Evolutionary conservation across 1,140 invertebrate species (phyloP).

Genomic region (Ips typographus): DNA sequence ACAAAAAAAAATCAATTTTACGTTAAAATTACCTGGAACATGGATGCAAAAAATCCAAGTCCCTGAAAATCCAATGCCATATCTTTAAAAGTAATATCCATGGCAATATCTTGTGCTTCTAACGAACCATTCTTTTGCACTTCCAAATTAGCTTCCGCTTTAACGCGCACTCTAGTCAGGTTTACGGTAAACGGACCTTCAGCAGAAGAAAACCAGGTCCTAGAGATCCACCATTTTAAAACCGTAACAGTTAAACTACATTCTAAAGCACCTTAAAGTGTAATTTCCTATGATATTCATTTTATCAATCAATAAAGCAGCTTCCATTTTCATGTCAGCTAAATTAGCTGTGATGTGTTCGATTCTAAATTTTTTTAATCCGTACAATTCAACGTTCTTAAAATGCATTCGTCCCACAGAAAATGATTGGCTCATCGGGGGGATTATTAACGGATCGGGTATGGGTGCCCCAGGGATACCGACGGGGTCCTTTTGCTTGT

Average conservation of each 20-base stretch:
- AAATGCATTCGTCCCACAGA: constrained; percentile 71
- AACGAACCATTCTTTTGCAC: constrained; percentile 73
- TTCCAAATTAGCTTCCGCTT: constrained; percentile 65
- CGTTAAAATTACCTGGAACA: constrained; percentile 62
- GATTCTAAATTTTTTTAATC: constrained; percentile 77
- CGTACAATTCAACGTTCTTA: constrained; percentile 69
- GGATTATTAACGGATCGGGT: constrained; percentile 77
- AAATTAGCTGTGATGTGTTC: constrained; percentile 65
- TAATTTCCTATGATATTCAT: constrained; percentile 75
- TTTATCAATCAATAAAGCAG: constrained; percentile 66
- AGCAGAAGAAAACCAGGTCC: constrained; percentile 67
- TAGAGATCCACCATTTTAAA: not conserved
- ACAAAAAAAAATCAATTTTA: not conserved
- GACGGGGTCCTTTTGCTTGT: constrained; percentile 75
- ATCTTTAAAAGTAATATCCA: constrained; percentile 76
- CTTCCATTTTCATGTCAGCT: constrained; percentile 68
- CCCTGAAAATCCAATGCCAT: constrained; percentile 81
- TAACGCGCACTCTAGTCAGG: constrained; percentile 67
- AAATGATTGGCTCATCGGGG: constrained; percentile 71
- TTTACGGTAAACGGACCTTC: constrained; percentile 76
- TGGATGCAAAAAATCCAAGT: constrained; percentile 69
- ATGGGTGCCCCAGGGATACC: constrained; percentile 75
- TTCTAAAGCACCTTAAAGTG: constrained; percentile 55
- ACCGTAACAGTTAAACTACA: not conserved
- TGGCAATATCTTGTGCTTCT: constrained; percentile 72